Base-by-base conservation (phyloP, 2,888 invertebrate species). In the Thereva nobilitata region DNA sequence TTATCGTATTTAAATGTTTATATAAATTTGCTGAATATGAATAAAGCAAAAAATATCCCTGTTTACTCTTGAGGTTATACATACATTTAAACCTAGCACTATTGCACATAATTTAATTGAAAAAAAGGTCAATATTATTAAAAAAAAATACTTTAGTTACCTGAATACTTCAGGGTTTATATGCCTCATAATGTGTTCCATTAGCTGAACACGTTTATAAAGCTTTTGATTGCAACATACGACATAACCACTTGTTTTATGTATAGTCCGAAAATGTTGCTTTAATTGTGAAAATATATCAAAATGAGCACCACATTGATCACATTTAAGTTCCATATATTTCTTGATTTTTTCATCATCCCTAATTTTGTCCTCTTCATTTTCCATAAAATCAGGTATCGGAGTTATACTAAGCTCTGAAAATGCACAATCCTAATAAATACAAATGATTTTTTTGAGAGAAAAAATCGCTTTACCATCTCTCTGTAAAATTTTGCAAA, bases 111-210 rank as follows among this genome's bases (percentile, higher is more conserved):
- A 23, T 23, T 23, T 23, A 23, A 23, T 23, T 23, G 1, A 23
- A 23, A 23, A 2, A 23, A 23, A 23, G 23, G 23, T n/a, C 23
- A 23, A 23, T 23, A 23, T 23, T 2, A 23, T 23, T 23, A 23
- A 23, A 23, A 23, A 23, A 23, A n/a, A n/a, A 8, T 12, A 55
- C 41, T 3, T 5, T 12, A 55, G 3, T 34, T 40, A 66, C 57
- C 45, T 56, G 47, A 57, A 49, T 9, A 57, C 53, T 47, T 66
- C 66, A 4, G 56, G 66, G 42, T 59, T 50, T 23, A 64, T 64
- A 52, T 69, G 69, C 41, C 67, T 64, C 67, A 67, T 67, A n/a
- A 69, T 57, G 56, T 69, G 69, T 38, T 64, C 53, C 47, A 69
- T 59, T 41, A 69, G 37, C 38, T 67, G 64, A 12, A 47, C 49